These are phyloP conservation scores for Bombus terrestris DNA, from an alignment of 1,140 invertebrate species.

Conservation along the genomic window DNA sequence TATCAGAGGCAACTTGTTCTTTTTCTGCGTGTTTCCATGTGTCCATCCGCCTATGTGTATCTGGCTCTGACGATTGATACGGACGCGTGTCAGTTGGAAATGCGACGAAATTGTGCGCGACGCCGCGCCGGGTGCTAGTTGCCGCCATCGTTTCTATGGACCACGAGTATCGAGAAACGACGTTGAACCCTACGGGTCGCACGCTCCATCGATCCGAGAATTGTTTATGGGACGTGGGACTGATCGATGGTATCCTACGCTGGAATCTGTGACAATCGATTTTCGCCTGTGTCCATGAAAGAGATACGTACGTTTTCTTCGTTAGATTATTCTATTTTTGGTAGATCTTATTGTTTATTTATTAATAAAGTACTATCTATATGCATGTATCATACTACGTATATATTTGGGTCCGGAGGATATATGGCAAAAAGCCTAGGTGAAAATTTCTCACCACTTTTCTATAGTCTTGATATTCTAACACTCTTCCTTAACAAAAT, in stretches of 20 bases:
- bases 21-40: not conserved
- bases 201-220: conserved; percentile 50
- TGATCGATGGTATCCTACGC: conserved; percentile 49
- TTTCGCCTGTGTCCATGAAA: not conserved
- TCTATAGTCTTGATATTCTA: too few relatives aligned
- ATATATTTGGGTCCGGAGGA: too few relatives aligned
- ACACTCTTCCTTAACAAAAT: too few relatives aligned
- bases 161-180: conserved; percentile 48
- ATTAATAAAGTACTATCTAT: not conserved
- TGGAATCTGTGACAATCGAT: not conserved
- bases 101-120: conserved; percentile 27
- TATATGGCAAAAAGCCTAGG: too few relatives aligned
- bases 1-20: not conserved
- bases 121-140: conserved; percentile 12
- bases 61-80: conserved; percentile 7
- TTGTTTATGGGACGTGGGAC: conserved; percentile 53
- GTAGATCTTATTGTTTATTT: not conserved
- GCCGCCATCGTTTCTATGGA: conserved; percentile 13
- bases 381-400: too few relatives aligned
- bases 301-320: not conserved
- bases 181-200: conserved; percentile 9
- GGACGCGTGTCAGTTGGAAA: conserved; percentile 4
- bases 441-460: too few relatives aligned
- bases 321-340: not conserved
- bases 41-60: not conserved